A percentile compares a stretch with the other conserved stretches of the same genome.
These are phyloP conservation scores for Eurytoma adleriae DNA, from an alignment of 2,888 invertebrate genomes.

Conservation along the genomic window DNA sequence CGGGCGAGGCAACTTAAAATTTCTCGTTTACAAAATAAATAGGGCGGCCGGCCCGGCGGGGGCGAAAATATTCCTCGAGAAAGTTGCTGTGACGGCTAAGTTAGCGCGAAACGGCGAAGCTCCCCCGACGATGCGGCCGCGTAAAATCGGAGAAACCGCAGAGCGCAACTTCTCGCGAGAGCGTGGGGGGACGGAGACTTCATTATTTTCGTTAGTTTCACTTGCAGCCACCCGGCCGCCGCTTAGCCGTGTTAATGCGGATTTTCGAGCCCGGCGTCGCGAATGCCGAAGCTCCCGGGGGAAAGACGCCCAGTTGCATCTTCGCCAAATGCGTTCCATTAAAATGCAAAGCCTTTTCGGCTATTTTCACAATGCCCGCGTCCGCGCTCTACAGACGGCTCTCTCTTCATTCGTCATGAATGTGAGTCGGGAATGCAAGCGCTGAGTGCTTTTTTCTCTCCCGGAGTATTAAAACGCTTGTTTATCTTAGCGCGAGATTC, in stretches of 20 bases:
- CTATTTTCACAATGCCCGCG: background rate
- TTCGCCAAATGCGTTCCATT: constrained; percentile 41
- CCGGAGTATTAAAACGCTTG: too few relatives aligned
- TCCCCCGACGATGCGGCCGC: background rate
- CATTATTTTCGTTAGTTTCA: constrained; percentile 31
- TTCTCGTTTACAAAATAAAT: constrained; percentile 21
- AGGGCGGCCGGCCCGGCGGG: background rate
- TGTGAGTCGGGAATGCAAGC: background rate
- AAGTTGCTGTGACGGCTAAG: background rate
- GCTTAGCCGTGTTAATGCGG: constrained; percentile 42
- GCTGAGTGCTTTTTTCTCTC: background rate
- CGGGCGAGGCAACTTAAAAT: background rate
- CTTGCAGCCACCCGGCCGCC: background rate
- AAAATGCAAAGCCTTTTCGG: constrained; percentile 43
- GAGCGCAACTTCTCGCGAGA: constrained; percentile 10
- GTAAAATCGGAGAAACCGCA: constrained; percentile 10
- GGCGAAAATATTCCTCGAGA: constrained; percentile 12
- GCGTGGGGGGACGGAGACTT: constrained; percentile 6
- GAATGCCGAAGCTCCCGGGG: constrained; percentile 18
- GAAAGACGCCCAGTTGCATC: constrained; percentile 10
- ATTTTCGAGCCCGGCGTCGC: constrained; percentile 19
- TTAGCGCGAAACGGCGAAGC: constrained; percentile 18
- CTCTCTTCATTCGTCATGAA: constrained; percentile 21
- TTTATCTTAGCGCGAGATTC: too few relatives aligned
- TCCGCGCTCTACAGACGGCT: background rate